Percentiles rank a stretch among this genome's conserved stretches.
These are phyloP conservation scores for Prosapia bicincta DNA, from an alignment of 2,888 invertebrate genomes.

Conservation along the genomic window DNA sequence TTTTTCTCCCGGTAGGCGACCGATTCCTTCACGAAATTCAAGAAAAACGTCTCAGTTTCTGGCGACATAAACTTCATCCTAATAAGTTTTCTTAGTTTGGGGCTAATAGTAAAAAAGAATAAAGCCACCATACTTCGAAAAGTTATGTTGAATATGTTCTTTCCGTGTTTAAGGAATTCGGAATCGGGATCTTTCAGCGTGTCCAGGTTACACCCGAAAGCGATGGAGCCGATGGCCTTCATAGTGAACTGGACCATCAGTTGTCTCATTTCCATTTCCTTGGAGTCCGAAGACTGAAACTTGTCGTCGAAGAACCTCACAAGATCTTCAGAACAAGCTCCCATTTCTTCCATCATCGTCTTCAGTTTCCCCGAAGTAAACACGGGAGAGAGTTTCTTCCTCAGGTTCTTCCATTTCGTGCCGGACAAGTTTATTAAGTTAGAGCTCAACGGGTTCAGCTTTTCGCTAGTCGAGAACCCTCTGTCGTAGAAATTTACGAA, in stretches of 20 bases:
- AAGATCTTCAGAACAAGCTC: neutral
- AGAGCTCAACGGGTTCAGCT: neutral
- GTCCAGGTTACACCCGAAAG: neutral
- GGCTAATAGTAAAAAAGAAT: slow-evolving; percentile 12
- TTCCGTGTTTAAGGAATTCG: neutral
- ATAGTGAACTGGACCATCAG: neutral
- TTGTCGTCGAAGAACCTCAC: neutral
- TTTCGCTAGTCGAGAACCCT: neutral
- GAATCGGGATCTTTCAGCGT: neutral
- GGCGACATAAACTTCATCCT: slow-evolving; percentile 9
- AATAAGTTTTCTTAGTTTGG: no score
- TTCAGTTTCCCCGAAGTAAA: neutral
- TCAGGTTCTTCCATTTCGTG: neutral
- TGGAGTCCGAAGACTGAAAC: neutral
- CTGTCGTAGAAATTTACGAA: neutral
- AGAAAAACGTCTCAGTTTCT: neutral
- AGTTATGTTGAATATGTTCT: slow-evolving; percentile 18
- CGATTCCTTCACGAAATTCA: slow-evolving; percentile 16
- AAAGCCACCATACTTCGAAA: slow-evolving; percentile 21
- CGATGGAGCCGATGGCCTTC: neutral
- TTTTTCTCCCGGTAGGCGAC: neutral
- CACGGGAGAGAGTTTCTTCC: neutral
- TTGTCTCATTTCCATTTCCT: neutral
- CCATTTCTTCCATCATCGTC: neutral
- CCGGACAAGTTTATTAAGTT: neutral